Base-by-base conservation (phyloP, 2,888 invertebrate species). In the Apamea crenata region DNA sequence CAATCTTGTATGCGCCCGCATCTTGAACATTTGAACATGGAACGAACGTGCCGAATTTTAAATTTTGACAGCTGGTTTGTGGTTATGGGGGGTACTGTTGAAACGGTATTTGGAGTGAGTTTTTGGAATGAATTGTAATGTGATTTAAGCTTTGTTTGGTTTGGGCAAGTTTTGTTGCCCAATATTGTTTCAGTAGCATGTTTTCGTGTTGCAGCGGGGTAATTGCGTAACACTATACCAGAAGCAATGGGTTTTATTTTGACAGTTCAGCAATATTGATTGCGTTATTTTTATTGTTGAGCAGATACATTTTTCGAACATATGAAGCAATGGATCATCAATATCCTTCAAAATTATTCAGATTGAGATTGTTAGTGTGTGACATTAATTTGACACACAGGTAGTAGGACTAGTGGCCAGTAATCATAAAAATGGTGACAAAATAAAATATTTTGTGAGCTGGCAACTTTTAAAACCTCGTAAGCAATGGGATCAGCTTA, bases 1-100 rank as follows among this genome's bases (percentile, higher is more conserved):
- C 78, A 79, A 85, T 87, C 83, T 87, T 88, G 80, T 84, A 87
- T 81, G 86, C 81, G 70, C 81, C 69, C 85, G 82, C 85, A 86
- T 81, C 77, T 59, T 80, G 80, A 80, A 89, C 78, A 76, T 77
- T 79, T 66, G 63, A 82, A 80, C 72, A 79, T 75, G 65, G 75
- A 82, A 67, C 74, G 82, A 83, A 80, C 89, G 82, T 77, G 78
- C 77, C 80, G 80, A 87, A 84, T 88, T 87, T 80, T 14, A 83
- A 85, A 87, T 85, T 87, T 77, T 50, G 72, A 84, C 76, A 72
- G 74, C 69, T 78, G 71, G 29, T 67, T 63, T 7, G 21, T 18
- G 12, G 47, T 83, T 70, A 56, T 32, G 53, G 65, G 53, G 65
- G 50, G 36, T 82, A 70, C 53, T 50, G 50, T 66, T 65, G n/a